phyloP scores from a whole-genome alignment of 2,888 invertebrate genomes.

The Metacarcinus magister region DNA sequence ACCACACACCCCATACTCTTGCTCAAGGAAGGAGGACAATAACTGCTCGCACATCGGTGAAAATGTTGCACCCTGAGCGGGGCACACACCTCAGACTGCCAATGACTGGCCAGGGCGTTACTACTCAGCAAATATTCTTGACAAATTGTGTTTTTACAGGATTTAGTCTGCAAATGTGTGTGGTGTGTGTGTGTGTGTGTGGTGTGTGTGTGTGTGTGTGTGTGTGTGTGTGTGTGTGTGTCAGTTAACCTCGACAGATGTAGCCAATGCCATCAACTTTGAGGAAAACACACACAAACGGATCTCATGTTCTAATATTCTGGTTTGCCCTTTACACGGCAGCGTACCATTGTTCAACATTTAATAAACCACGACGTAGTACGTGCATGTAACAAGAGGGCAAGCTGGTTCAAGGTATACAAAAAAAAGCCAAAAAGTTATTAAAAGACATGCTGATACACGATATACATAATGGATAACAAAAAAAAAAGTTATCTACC shows the following conservation, averaged over 20 bases:
- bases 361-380: background rate
- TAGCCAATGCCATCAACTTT: background rate
- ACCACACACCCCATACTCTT: no score
- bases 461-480: no score
- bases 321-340: background rate
- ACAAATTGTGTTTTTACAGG: no score
- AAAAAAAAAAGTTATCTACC: no score
- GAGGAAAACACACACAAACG: background rate
- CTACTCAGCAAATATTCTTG: no score
- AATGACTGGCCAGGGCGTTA: no score
- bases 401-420: background rate
- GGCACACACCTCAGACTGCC: no score
- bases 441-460: background rate
- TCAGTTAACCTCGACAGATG: background rate
- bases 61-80: no score
- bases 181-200: background rate
- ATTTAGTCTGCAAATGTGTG: no score
- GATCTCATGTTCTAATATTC: background rate
- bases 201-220: background rate
- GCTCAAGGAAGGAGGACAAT: no score
- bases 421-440: background rate
- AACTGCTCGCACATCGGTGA: no score
- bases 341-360: background rate
- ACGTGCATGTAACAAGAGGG: background rate
- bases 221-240: slow-evolving; percentile 26